Conservation (phyloP, 2,797 vertebrate species). For the Podarcis siculus region DNA sequence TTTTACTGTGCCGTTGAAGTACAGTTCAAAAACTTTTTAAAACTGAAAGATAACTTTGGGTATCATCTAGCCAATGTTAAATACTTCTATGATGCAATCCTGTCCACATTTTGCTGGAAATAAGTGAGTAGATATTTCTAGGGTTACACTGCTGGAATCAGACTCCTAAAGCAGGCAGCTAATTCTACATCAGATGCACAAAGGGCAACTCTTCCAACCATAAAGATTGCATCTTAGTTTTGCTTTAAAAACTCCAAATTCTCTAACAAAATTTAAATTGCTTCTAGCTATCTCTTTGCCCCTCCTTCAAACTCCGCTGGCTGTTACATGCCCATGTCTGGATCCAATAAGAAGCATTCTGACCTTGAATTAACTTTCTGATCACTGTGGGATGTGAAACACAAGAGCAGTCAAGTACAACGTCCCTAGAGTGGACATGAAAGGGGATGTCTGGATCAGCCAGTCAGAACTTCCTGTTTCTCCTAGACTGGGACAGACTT, state of each 20-base stretch:
- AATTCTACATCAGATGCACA: not conserved
- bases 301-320: not conserved
- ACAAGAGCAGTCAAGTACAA: too few species aligned
- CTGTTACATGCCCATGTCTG: not conserved
- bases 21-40: conserved; percentile 50
- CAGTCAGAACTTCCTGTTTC: too few species aligned
- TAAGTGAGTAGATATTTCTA: too few species aligned
- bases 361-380: not conserved
- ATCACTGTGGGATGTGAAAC: not conserved
- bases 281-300: not conserved
- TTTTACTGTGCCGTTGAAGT: conserved; percentile 59
- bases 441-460: too few species aligned
- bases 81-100: not conserved
- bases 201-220: not conserved
- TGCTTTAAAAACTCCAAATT: not conserved
- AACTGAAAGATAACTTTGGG: conserved; percentile 28
- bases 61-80: not conserved
- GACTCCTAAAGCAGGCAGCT: not conserved
- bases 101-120: not conserved
- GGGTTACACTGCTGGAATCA: not conserved
- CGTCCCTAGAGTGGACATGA: too few species aligned
- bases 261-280: not conserved
- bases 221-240: not conserved
- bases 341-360: not conserved
- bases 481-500: too few species aligned